Base-by-base conservation (phyloP, 2,797 vertebrate species). In the Pangasius sanitwongsei region DNA sequence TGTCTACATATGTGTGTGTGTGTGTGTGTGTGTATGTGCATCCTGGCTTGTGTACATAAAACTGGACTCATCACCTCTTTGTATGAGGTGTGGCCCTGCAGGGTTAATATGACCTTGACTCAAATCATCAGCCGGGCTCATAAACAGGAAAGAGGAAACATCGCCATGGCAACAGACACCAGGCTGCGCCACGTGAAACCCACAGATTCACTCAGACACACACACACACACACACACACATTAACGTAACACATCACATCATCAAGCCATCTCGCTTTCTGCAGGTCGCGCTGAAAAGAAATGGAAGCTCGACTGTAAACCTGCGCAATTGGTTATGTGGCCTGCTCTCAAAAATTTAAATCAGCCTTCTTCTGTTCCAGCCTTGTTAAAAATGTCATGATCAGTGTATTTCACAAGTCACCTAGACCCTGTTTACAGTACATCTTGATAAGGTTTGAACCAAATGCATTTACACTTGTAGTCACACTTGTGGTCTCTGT, bases 111-210 rank as follows among this genome's bases (percentile, higher is more conserved):
- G 96, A 97, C 96, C 96, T 96, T 96, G 94, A 97, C 96, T 97
- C 96, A 96, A 94, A 94, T 97, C 96, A 96, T 96, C 94, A 95
- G 93, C 94, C 94, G 92, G 86, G 95, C 96, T 95, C 93, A 90
- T 94, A 96, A 96, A 95, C 95, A 96, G 96, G 96, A 95, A 97
- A 96, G 95, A 97, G 97, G 97, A 98, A 98, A 96, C 94, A 96
- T 97, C 95, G 87, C 97, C 95, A 97, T 97, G 96, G 96, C 96
- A 97, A 98, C 97, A 94, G 94, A 97, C 92, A 92, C 90, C 96
- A 97, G 96, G 95, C 94, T 95, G 96, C 96, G 96, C 96, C 96
- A 97, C 95, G 95, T 95, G 96, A 97, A 96, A 96, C 95, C 95
- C 94, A 95, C 94, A 94, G 95, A 93, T 93, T 92, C 92, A 78